These are phyloP conservation scores for Erythrolamprus reginae DNA, from an alignment of 2,113 vertebrate species.

Conservation along the genomic window DNA sequence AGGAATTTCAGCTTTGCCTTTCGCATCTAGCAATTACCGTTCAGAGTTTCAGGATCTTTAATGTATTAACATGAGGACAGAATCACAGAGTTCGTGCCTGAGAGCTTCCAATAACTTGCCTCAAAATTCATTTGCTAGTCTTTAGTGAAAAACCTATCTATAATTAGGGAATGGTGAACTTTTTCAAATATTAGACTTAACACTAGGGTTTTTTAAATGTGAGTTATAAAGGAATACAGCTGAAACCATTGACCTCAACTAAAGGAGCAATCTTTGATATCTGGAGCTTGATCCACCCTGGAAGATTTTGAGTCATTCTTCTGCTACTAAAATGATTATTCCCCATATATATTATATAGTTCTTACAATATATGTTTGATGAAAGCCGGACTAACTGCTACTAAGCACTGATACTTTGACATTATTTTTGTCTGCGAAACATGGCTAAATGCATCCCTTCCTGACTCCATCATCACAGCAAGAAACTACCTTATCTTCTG, in stretches of 20 bases:
- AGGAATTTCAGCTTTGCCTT: neutral
- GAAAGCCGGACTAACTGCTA: too few relatives aligned
- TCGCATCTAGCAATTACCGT: neutral
- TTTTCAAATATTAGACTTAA: neutral
- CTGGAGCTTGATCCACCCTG: neutral
- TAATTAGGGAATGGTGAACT: neutral
- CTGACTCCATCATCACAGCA: too few relatives aligned
- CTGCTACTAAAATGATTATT: neutral
- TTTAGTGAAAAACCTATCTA: neutral
- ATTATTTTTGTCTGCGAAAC: too few relatives aligned
- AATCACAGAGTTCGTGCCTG: neutral
- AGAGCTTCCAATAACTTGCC: neutral
- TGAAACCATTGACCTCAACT: neutral
- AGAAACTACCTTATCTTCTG: too few relatives aligned
- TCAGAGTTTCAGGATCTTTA: neutral
- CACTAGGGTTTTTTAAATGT: neutral
- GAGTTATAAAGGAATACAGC: neutral
- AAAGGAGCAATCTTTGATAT: neutral
- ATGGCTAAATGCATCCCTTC: too few relatives aligned
- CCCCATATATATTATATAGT: neutral
- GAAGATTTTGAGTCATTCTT: neutral
- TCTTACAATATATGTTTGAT: neutral
- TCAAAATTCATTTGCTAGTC: neutral
- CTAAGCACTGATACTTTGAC: too few relatives aligned
- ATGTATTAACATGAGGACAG: neutral